Evolutionary conservation across 2,888 invertebrate species (phyloP).

Genomic region (Apotomis capreana): DNA sequence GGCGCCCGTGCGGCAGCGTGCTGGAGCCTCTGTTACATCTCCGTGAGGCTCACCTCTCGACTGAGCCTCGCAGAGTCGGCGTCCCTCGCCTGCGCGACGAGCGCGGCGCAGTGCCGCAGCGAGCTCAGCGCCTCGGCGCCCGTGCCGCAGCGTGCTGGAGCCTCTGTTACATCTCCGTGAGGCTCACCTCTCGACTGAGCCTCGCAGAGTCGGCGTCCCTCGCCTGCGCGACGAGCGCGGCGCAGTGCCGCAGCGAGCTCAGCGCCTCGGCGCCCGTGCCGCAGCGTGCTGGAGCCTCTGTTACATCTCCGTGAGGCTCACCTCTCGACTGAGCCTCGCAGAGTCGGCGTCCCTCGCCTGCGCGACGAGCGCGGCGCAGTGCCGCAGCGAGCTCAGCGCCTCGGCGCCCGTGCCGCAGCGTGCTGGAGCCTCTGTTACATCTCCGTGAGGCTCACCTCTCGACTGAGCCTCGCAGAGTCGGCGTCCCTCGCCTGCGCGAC

Average conservation of each 20-base stretch:
- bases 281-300: no score
- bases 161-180: no score
- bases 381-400: conserved; percentile 50
- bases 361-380: conserved; percentile 68
- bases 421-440: no score
- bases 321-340: no score
- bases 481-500: conserved; percentile 82
- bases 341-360: conserved; percentile 54
- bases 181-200: no score
- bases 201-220: conserved; percentile 59
- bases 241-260: conserved; percentile 74
- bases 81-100: conserved; percentile 72
- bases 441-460: no score
- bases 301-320: no score
- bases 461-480: conserved; percentile 44
- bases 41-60: no score
- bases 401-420: no score
- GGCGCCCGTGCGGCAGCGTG: no score
- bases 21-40: no score
- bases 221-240: conserved; percentile 77
- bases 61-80: conserved; percentile 46
- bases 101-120: conserved; percentile 73
- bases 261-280: conserved; percentile 45
- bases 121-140: conserved; percentile 54
- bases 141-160: no score